Base-by-base conservation (phyloP, 2,888 invertebrate species). In the Drosophila anomalata region DNA sequence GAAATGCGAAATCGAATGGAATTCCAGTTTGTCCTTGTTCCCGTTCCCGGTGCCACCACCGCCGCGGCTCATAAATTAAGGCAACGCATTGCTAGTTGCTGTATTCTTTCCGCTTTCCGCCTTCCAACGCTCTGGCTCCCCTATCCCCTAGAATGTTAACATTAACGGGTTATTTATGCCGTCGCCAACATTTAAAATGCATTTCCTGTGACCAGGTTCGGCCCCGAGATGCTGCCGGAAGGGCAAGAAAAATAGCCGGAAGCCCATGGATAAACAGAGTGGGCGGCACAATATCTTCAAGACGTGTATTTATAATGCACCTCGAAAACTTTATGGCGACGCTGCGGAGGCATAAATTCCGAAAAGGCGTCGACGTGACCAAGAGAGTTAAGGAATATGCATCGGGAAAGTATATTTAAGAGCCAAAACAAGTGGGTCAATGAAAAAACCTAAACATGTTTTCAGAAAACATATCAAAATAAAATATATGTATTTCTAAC, bases 151-250 rank as follows among this genome's bases (percentile, higher is more conserved):
- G 3, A 22, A 78, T 84, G 78, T 80, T 81, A 84, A 87, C 85
- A 80, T 82, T 82, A 82, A 82, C 89, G 81, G 68, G 73, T 88
- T 82, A 82, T 82, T 82, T 88, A 82, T 87, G 87, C 76, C 84
- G 60, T 65, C 78, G 65, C 63, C 70, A 73, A 88, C 85, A 82
- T 82, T 82, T 82, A 80, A 88, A 88, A 82, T 82, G 82, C 82
- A 82, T 82, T 82, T 88, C 70, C 83, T 71, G 72, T 50, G 75
- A 42, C 67, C 70, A 67, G 58, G 61, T 51, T 47, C 46, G 36
- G 50, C 50, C 62, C 59, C 59, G 51, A 47, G 71, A 39, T 55
- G 55, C 24, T 11, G 29, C 33, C 31, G 44, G 17, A 51, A 33
- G 20, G 69, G 36, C 63, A 55, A 69, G 46, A 65, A 46, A 65